phyloP scores from a whole-genome alignment of 2,888 invertebrate species.

The Mythimna pallens region DNA sequence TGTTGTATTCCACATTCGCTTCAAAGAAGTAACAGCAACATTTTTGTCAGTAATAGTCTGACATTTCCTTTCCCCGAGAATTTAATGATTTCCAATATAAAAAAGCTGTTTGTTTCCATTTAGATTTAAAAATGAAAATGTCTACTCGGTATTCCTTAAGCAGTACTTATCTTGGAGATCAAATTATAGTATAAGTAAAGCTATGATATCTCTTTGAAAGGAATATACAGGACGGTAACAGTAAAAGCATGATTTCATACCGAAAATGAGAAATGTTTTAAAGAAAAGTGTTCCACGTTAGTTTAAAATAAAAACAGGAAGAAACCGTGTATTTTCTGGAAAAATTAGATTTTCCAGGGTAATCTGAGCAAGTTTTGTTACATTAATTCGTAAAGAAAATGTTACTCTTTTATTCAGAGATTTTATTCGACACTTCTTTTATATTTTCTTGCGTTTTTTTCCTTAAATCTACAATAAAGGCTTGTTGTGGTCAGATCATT shows the following conservation, averaged over 20 bases:
- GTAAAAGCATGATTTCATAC: constrained; percentile 34
- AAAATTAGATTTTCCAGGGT: constrained; percentile 41
- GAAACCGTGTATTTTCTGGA: constrained; percentile 27
- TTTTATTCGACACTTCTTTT: not conserved
- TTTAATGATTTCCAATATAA: too few species aligned
- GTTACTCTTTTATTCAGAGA: constrained; percentile 27
- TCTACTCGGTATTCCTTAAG: not conserved
- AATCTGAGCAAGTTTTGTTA: constrained; percentile 28
- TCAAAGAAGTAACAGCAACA: too few species aligned
- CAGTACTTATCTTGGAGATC: not conserved
- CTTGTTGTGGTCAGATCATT: not conserved
- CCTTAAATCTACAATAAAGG: not conserved
- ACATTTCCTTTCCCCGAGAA: too few species aligned
- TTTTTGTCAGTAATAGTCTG: too few species aligned
- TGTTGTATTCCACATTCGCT: too few species aligned
- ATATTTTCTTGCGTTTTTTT: not conserved
- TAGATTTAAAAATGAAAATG: too few species aligned
- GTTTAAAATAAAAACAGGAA: constrained; percentile 20
- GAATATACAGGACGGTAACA: not conserved
- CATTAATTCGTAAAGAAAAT: constrained; percentile 17
- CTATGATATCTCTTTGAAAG: not conserved
- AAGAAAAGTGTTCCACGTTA: constrained; percentile 14
- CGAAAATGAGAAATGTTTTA: constrained; percentile 23
- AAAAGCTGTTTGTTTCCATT: too few species aligned
- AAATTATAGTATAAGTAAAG: not conserved